Conservation (phyloP, 2,113 vertebrate genomes). For the Peromyscus polionotus region DNA sequence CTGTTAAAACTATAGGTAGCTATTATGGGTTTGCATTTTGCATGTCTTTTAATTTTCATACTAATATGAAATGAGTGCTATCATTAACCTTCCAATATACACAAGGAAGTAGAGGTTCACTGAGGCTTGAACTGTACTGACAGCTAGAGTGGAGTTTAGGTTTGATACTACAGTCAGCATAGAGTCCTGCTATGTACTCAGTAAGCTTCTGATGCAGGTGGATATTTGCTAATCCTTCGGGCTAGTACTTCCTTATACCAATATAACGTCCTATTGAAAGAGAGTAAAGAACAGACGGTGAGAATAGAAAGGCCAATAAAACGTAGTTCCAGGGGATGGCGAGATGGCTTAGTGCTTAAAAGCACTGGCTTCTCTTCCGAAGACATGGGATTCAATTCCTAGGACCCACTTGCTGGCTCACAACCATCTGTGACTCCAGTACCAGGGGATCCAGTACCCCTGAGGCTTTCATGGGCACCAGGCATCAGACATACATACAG, state of each 20-base stretch:
- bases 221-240: slow-evolving; percentile 11
- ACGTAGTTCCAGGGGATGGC: neutral
- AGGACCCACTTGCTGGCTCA: neutral
- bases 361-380: neutral
- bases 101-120: neutral
- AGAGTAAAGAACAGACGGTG: neutral
- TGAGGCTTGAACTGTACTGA: neutral
- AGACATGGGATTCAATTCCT: neutral
- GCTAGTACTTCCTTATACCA: neutral
- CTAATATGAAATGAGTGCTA: slow-evolving; percentile 29
- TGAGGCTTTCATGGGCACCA: neutral
- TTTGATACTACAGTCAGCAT: neutral
- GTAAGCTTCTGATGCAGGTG: neutral
- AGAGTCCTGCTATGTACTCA: neutral
- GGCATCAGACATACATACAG: neutral
- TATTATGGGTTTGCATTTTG: neutral
- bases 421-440: neutral
- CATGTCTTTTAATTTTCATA: neutral
- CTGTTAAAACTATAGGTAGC: neutral
- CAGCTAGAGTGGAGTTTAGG: neutral
- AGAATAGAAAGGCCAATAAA: neutral
- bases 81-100: neutral
- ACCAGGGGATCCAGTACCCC: neutral
- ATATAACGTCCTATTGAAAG: neutral
- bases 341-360: neutral